Percentiles rank a stretch among this genome's conserved stretches.
These are phyloP conservation scores for Gymnoscelis rufifasciata DNA, from an alignment of 2,888 invertebrate genomes.

Conservation along the genomic window DNA sequence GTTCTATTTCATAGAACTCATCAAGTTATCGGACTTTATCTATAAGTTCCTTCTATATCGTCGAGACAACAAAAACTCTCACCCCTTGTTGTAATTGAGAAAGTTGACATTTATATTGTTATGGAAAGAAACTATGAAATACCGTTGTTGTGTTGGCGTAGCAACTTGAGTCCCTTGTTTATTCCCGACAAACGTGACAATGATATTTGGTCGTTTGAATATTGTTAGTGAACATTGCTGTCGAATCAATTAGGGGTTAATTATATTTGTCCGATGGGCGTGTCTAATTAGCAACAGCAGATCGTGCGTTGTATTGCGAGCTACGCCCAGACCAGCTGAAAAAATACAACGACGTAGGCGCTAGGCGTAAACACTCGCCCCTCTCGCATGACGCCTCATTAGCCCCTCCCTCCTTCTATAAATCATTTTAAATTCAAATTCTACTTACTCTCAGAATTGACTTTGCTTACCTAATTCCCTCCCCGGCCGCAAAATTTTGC, in stretches of 20 bases:
- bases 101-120: conserved; percentile 1
- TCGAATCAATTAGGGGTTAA: conserved; percentile 36
- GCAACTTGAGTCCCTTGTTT: not conserved
- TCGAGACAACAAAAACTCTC: conserved; percentile 2
- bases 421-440: conserved; percentile 79
- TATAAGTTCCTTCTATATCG: conserved; percentile 2
- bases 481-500: conserved; percentile 66
- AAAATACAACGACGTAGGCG: conserved; percentile 41
- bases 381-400: conserved; percentile 77
- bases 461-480: conserved; percentile 74
- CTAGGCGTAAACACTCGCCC: conserved; percentile 71
- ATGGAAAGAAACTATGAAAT: conserved; percentile 3
- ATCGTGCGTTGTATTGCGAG: conserved; percentile 31
- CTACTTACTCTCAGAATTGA: conserved; percentile 75
- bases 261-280: conserved; percentile 47
- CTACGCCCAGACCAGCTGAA: conserved; percentile 61
- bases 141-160: not conserved
- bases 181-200: not conserved
- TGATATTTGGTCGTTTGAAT: conserved; percentile 8
- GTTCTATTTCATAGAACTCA: conserved; percentile 1
- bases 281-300: conserved; percentile 49
- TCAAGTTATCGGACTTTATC: conserved; percentile 8
- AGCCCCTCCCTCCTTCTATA: conserved; percentile 76
- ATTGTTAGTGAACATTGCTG: conserved; percentile 15
- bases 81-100: not conserved